Conservation (phyloP, 2,113 vertebrate species). For the Grammomys dolichurus region DNA sequence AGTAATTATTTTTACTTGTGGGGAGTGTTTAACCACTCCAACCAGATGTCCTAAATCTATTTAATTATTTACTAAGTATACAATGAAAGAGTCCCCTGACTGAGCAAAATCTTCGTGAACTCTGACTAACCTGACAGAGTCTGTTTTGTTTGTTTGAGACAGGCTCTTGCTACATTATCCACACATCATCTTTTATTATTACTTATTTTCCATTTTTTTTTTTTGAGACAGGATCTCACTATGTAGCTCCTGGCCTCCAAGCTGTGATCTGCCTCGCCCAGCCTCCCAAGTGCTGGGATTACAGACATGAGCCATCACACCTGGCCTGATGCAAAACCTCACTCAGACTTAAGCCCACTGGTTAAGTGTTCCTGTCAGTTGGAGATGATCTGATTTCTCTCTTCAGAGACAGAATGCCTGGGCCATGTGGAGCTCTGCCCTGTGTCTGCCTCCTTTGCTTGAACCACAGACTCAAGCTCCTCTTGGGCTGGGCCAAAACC, state of each 20-base stretch:
- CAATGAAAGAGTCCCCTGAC: background rate
- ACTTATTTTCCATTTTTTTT: too few relatives aligned
- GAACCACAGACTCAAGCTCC: background rate
- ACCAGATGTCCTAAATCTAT: background rate
- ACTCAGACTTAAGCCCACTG: background rate
- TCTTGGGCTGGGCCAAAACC: background rate
- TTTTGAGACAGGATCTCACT: background rate
- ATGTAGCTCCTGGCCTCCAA: background rate
- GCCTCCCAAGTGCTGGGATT: background rate
- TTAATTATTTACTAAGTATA: conserved; percentile 29
- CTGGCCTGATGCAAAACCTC: background rate
- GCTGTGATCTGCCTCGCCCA: background rate
- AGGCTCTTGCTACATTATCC: background rate
- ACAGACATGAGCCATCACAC: background rate
- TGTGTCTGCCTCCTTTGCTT: background rate
- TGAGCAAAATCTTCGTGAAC: background rate
- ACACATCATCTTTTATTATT: background rate
- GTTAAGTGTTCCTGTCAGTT: background rate
- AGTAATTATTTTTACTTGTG: background rate
- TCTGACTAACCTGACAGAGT: background rate
- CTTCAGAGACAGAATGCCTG: background rate
- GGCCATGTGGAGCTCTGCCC: background rate
- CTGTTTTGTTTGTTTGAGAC: background rate
- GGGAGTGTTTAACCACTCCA: background rate
- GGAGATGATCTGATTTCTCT: background rate